Evolutionary conservation across 2,113 vertebrate genomes (phyloP), one percentile per base, ranked within the genome.

Genomic region (Notothenia rossii): DNA sequence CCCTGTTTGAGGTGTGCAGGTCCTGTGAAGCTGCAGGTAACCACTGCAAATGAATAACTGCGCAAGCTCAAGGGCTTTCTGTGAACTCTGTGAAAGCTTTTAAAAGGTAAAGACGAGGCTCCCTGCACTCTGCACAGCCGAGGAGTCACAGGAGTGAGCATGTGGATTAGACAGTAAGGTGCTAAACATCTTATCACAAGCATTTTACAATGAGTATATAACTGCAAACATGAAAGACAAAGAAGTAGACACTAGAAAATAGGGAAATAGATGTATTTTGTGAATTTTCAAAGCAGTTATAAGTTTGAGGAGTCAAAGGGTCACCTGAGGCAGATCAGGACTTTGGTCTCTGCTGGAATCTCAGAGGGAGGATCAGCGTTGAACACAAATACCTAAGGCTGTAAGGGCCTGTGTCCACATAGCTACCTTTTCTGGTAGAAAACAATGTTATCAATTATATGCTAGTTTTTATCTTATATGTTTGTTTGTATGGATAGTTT

Each of bases 31-130:
- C 79, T 78, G 0, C 77, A 81, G 83, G 82, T 90, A 83, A 91
- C 83, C 62, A 14, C 75, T 11, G 63, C 72, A 84, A 90, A 92
- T 92, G 20, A 89, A 84, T 81, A 88, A 88, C 88, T 86, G 75
- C 33, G 14, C 5, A 10, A 51, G 79, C 71, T 91, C 68, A 50
- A 25, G 59, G 82, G 67, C 25, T 81, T 64, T 83, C 55, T 75
- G 72, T 63, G 55, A 77, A 73, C 82, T 76, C 74, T 74, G 73
- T 51, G 51, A 49, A 50, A 17, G 73, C 61, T 72, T 76, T 76
- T 14, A 50, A 62, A 33, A 58, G 61, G 66, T n/a, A 40, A 5
- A 65, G 65, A 76, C 0, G 13, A 64, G 20, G 29, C 77, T 13
- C 11, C 46, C 14, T 56, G 54, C 62, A 36, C 66, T 68, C 74